These are phyloP conservation scores for Plagodis pulveraria DNA, from an alignment of 2,888 invertebrate species.

Conservation along the genomic window DNA sequence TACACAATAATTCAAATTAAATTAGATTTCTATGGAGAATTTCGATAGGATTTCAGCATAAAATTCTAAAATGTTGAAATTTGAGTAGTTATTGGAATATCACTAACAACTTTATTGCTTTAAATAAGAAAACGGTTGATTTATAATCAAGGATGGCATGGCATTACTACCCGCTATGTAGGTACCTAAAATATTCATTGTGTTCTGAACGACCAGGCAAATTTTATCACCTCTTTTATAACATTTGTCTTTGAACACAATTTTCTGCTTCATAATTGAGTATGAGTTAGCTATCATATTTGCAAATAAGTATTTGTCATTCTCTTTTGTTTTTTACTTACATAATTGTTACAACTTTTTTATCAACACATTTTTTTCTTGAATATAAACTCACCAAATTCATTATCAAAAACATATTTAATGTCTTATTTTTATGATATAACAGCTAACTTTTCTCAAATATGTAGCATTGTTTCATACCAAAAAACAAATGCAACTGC, in stretches of 20 bases:
- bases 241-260: constrained; percentile 17
- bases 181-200: constrained; percentile 15
- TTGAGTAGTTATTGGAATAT: not conserved
- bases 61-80: constrained; percentile 8
- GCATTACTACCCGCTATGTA: constrained; percentile 24
- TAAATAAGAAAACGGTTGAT: not conserved
- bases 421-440: not conserved
- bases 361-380: too few species aligned
- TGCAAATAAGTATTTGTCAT: too few species aligned
- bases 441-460: constrained; percentile 19
- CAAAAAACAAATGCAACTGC: constrained; percentile 40
- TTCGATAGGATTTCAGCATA: not conserved
- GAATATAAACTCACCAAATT: not conserved
- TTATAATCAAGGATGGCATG: constrained; percentile 11
- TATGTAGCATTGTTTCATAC: constrained; percentile 6
- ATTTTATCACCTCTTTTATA: constrained; percentile 1
- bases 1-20: too few species aligned
- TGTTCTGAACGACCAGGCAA: constrained; percentile 11
- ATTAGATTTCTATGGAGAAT: not conserved
- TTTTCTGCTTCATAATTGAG: constrained; percentile 19
- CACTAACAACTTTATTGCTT: not conserved
- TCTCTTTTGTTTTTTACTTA: too few species aligned
- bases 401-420: not conserved
- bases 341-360: too few species aligned
- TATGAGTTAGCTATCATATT: constrained; percentile 19